Base-by-base conservation (phyloP, 2,888 invertebrate genomes). In the Chrysolina oricalcia region DNA sequence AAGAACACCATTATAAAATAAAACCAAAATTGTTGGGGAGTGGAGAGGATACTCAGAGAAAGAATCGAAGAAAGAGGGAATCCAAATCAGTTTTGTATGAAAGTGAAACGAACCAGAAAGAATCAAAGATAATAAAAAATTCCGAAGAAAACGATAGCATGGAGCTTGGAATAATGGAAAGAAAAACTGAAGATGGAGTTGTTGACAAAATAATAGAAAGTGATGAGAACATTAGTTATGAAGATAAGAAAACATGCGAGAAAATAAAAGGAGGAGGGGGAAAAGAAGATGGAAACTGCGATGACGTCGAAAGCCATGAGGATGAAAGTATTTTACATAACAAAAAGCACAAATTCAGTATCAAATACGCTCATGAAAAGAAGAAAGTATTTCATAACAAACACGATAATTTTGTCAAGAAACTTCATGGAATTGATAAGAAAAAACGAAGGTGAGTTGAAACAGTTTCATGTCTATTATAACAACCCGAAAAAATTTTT, bases 301-400 rank as follows among this genome's bases (percentile, higher is more conserved):
- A 9, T 56, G 43, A 13, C 40, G 70, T 77, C 66, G 76, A 79
- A 68, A 74, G 79, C 70, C 68, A 83, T 65, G 79, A 81, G 69
- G 73, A 74, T 48, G 78, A 74, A 21, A 53, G 17, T 27, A 66
- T 59, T 64, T 35, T 59, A 11, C 70, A 63, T 41, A 35, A 15
- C 17, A 59, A 59, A 9, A 81, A 81, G 27, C 75, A 75, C 40
- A 77, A 80, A 66, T 72, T 63, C 75, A 83, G 84, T 70, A 85
- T 83, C 71, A 86, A 86, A 69, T 86, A 86, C 74, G 82, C 83
- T 15, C 86, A 86, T 62, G 86, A 86, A 74, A 86, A 86, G 63
- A 75, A 81, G n/a, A 83, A 81, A 50, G 77, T 79, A 27, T 53
- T 73, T 15, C 68, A 74, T 27, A 79, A 81, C 64, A 79, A 78